Percentiles rank a stretch among this genome's conserved stretches.
phyloP scores from a whole-genome alignment of 2,888 invertebrate species.

The Dicyrtomina minuta region DNA sequence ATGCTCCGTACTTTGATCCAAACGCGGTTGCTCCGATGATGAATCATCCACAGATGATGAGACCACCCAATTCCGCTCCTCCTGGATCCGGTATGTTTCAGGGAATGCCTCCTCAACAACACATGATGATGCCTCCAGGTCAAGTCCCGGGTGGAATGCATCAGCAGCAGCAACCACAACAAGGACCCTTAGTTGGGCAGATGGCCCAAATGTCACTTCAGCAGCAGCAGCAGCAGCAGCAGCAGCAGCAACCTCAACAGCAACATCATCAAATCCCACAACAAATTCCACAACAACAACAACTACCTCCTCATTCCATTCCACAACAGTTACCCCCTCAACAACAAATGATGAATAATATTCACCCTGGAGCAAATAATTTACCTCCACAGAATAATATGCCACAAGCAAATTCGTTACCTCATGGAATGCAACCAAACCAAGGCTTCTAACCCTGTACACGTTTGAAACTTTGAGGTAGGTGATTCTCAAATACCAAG shows the following conservation, averaged over 20 bases:
- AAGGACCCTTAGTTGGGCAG: conserved; percentile 10
- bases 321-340: too few species aligned
- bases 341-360: conserved; percentile 12
- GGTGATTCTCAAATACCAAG: too few species aligned
- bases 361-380: background rate
- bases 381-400: conserved; percentile 5
- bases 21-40: conserved; percentile 38
- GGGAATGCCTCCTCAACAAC: conserved; percentile 31
- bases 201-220: too few species aligned
- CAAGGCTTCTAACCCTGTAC: too few species aligned
- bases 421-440: conserved; percentile 36
- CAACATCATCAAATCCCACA: conserved; percentile 30
- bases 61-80: conserved; percentile 40
- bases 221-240: conserved; percentile 22
- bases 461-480: too few species aligned
- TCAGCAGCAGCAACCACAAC: conserved; percentile 10
- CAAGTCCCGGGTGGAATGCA: conserved; percentile 36
- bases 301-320: too few species aligned
- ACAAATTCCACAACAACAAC: conserved; percentile 15
- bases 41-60: conserved; percentile 27
- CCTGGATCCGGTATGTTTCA: conserved; percentile 36
- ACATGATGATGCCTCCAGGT: conserved; percentile 25
- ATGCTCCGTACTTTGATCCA: conserved; percentile 35
- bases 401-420: conserved; percentile 20
- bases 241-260: background rate